Evolutionary conservation across 2,797 vertebrate species (phyloP).

Genomic region (Okamejei kenojei): DNA sequence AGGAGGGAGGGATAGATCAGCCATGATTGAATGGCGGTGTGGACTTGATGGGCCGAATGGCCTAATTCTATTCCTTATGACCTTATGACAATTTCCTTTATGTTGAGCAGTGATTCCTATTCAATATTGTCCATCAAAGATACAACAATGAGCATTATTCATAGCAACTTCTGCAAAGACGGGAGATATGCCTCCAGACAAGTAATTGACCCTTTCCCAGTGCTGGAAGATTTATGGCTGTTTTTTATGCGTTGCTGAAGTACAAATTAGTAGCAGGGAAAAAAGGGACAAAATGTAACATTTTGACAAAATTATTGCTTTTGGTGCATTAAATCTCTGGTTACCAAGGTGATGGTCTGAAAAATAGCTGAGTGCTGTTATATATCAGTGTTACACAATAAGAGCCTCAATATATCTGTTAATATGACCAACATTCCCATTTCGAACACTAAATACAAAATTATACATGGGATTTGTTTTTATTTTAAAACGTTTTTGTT

Average conservation of each 20-base stretch:
- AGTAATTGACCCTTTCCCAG: neutral
- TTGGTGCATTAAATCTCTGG: neutral
- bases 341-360: slow-evolving; percentile 23
- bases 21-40: no score
- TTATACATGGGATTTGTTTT: neutral
- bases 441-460: neutral
- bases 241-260: neutral
- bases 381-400: neutral
- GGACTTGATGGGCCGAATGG: no score
- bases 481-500: neutral
- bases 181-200: neutral
- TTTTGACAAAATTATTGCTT: neutral
- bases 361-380: neutral
- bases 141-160: neutral
- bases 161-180: neutral
- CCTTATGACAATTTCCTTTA: neutral
- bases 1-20: no score
- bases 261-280: neutral
- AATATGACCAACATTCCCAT: neutral
- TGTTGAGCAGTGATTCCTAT: neutral
- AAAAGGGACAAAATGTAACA: neutral
- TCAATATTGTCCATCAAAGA: neutral
- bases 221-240: neutral
- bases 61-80: no score
- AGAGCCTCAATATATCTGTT: neutral